Conservation (phyloP, 1,140 invertebrate genomes). For the Pseudomyrmex sp. region DNA sequence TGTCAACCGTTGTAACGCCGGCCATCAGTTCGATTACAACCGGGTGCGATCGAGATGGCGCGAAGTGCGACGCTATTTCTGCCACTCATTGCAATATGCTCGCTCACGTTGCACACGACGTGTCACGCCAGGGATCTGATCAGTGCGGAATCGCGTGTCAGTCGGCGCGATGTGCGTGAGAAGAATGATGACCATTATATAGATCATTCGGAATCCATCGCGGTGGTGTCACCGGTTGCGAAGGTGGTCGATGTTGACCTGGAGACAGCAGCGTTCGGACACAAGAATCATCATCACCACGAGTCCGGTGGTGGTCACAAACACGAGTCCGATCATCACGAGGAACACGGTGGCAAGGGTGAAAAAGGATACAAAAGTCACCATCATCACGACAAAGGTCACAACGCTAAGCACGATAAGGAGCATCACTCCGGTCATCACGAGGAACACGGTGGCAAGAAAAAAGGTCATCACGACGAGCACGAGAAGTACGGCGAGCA, state of each 20-base stretch:
- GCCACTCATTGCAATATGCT: slow-evolving; percentile 31
- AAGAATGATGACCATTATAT: slow-evolving; percentile 2
- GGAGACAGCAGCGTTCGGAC: slow-evolving; percentile 26
- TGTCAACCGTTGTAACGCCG: slow-evolving; percentile 44
- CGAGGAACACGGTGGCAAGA: slow-evolving; percentile 90
- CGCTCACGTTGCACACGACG: slow-evolving; percentile 29
- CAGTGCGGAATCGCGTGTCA: slow-evolving; percentile 40
- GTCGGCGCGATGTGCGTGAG: slow-evolving; percentile 8
- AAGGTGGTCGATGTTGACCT: slow-evolving; percentile 37
- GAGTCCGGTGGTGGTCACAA: slow-evolving; percentile 85
- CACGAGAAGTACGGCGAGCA: slow-evolving; percentile 89
- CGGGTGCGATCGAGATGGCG: slow-evolving; percentile 58
- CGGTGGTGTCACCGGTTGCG: neutral
- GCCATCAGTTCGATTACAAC: slow-evolving; percentile 63
- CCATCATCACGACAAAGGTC: slow-evolving; percentile 88
- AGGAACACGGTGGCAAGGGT: slow-evolving; percentile 88
- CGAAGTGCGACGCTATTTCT: slow-evolving; percentile 15
- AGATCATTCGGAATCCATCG: neutral
- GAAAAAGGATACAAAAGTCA: slow-evolving; percentile 89
- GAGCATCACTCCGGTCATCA: slow-evolving; percentile 86
- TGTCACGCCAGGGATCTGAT: slow-evolving; percentile 50
- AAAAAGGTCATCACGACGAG: slow-evolving; percentile 91
- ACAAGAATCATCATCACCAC: slow-evolving; percentile 37
- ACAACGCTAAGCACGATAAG: slow-evolving; percentile 89
- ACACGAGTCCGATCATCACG: slow-evolving; percentile 88